Evolutionary conservation across 2,888 invertebrate genomes (phyloP), one percentile per base, ranked within the genome.

Genomic region (Parelbella ahira): DNA sequence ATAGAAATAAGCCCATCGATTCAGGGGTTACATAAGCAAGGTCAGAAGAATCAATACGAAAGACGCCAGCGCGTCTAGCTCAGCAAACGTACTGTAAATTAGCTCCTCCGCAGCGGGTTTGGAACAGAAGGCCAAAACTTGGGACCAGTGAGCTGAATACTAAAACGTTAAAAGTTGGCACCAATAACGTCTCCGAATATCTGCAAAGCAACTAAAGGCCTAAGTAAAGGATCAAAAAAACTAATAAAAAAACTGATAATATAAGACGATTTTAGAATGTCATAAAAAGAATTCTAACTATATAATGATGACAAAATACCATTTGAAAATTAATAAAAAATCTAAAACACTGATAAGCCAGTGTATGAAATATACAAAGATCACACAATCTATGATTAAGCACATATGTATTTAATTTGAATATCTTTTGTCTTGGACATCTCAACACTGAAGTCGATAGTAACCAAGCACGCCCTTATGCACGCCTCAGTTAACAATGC

Each of bases 21-120:
- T 19, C 6, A 34, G 13, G 28, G 53, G 60, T 76, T 75, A 76
- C 63, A 62, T 68, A 76, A 78, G 54, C 74, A 81, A 82, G 80
- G 81, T 74, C 72, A 67, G 49, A 48, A 41, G 60, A 73, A 82
- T 82, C 82, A 62, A 83, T 83, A 77, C 56, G 30, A 42, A 24
- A 59, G 77, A 56, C 77, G 81, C 74, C 80, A 57, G 58, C 54
- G 54, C 51, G 79, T 77, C 82, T 77, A 15, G 30, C 23, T 10
- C 9, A 49, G 50, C 43, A 55, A 63, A 57, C 41, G 47, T 41
- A 39, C 34, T 36, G 11, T 29, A 42, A 55, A 52, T 51, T 54
- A 33, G 20, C 29, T 19, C 10, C 27, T 43, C 36, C 23, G 42
- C 28, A 36, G 21, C 29, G 42, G 34, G 36, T 42, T 42, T 29